phyloP scores from a whole-genome alignment of 2,888 invertebrate species.

The Drosophila birchii region DNA sequence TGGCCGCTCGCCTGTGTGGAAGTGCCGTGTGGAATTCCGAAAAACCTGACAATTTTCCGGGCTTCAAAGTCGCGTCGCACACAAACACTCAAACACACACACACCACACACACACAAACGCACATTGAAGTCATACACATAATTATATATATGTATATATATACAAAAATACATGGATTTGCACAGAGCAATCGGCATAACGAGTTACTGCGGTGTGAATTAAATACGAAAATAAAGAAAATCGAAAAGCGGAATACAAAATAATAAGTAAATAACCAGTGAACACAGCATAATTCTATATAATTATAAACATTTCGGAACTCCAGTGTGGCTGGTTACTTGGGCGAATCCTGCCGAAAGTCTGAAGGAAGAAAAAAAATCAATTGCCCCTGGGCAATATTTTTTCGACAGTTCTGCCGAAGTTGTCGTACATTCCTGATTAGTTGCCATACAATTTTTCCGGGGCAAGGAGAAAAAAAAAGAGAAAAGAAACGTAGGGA shows the following conservation, averaged over 20 bases:
- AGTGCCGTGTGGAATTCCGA: conserved; percentile 72
- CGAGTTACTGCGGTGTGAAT: conserved; percentile 30
- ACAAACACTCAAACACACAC: conserved; percentile 38
- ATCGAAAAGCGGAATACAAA: conserved; percentile 4
- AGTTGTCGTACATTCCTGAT: conserved; percentile 42
- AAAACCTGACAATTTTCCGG: conserved; percentile 45
- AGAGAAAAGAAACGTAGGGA: background rate
- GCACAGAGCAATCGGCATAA: conserved; percentile 28
- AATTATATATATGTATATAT: conserved; percentile 46
- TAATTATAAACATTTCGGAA: conserved; percentile 24
- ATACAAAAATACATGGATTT: conserved; percentile 36
- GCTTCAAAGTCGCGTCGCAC: conserved; percentile 66
- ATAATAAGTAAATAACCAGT: conserved; percentile 24
- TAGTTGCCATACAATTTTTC: conserved; percentile 43
- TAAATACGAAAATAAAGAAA: conserved; percentile 17
- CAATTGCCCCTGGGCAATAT: conserved; percentile 66
- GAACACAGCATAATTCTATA: conserved; percentile 39
- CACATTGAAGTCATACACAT: conserved; percentile 33
- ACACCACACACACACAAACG: conserved; percentile 41
- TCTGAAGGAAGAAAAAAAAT: conserved; percentile 57
- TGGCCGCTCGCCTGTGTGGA: conserved; percentile 76
- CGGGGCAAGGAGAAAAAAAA: conserved; percentile 7
- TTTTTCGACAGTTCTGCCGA: conserved; percentile 41
- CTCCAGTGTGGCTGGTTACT: conserved; percentile 10
- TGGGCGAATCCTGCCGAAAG: conserved; percentile 27